These are phyloP conservation scores for Pristionchus mayeri DNA, from an alignment of 2,888 invertebrate species.

Conservation along the genomic window DNA sequence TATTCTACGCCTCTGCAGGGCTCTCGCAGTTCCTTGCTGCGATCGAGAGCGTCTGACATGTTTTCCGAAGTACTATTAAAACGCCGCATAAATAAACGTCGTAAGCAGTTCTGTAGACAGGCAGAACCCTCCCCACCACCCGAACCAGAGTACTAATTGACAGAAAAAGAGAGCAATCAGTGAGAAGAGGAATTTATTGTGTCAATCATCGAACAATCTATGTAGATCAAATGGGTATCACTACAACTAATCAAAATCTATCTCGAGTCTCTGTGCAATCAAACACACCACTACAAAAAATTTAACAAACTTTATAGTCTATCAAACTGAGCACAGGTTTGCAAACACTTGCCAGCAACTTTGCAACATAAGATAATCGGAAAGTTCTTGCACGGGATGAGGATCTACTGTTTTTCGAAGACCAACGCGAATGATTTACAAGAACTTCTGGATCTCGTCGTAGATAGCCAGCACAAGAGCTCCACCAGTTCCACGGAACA, in stretches of 20 bases:
- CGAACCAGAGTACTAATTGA: neutral
- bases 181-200: neutral
- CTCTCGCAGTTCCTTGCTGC: too few species aligned
- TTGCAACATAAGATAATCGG: constrained; percentile 43
- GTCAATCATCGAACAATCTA: constrained; percentile 13
- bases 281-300: neutral
- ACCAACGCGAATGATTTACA: constrained; percentile 5
- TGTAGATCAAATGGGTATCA: neutral
- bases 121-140: neutral
- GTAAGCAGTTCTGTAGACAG: too few species aligned
- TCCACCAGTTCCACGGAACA: constrained; percentile 87
- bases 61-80: too few species aligned
- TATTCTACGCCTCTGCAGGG: too few species aligned
- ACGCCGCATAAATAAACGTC: too few species aligned
- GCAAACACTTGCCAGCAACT: constrained; percentile 33
- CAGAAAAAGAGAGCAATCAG: neutral
- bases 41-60: too few species aligned
- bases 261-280: neutral
- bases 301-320: constrained; percentile 48
- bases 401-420: constrained; percentile 4
- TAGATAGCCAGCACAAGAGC: constrained; percentile 93
- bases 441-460: constrained; percentile 81
- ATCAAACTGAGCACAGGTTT: constrained; percentile 35
- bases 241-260: constrained; percentile 5
- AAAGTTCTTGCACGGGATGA: constrained; percentile 28